A percentile compares a stretch with the other conserved stretches of the same genome.
These are phyloP conservation scores for Oryzias woworae DNA, from an alignment of 2,113 vertebrate genomes.

Conservation along the genomic window DNA sequence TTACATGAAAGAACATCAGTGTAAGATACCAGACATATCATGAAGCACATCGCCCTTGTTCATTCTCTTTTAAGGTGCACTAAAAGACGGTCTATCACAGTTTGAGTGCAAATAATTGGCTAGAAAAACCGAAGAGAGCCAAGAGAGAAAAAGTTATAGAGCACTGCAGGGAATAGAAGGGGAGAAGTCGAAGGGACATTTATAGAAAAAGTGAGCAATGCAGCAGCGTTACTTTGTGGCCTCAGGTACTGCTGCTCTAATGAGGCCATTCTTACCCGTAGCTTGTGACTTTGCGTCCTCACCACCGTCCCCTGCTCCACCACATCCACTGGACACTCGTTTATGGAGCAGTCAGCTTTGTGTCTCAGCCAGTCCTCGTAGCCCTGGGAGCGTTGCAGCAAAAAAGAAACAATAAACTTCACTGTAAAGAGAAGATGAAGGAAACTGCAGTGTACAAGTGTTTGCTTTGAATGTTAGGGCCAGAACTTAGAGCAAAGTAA, in stretches of 20 bases:
- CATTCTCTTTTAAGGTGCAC: conserved; percentile 2
- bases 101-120: conserved; percentile 39
- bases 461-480: neutral
- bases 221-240: conserved; percentile 52
- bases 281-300: conserved; percentile 93
- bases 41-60: conserved; percentile 41
- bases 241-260: conserved; percentile 65
- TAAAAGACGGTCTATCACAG: conserved; percentile 26
- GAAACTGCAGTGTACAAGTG: conserved; percentile 17
- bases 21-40: conserved; percentile 42
- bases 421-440: no score
- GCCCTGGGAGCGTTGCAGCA: conserved; percentile 78
- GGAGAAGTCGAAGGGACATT: conserved; percentile 9
- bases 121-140: conserved; percentile 6
- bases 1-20: conserved; percentile 31
- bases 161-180: no score
- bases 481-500: no score
- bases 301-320: conserved; percentile 90
- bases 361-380: conserved; percentile 99
- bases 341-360: conserved; percentile 95
- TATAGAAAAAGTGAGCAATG: conserved; percentile 43
- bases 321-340: conserved; percentile 92
- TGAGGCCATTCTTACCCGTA: conserved; percentile 82
- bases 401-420: conserved; percentile 2
- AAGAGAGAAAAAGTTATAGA: no score